Base-by-base conservation (phyloP, 1,140 invertebrate genomes). In the Drosophila kanapiae region DNA sequence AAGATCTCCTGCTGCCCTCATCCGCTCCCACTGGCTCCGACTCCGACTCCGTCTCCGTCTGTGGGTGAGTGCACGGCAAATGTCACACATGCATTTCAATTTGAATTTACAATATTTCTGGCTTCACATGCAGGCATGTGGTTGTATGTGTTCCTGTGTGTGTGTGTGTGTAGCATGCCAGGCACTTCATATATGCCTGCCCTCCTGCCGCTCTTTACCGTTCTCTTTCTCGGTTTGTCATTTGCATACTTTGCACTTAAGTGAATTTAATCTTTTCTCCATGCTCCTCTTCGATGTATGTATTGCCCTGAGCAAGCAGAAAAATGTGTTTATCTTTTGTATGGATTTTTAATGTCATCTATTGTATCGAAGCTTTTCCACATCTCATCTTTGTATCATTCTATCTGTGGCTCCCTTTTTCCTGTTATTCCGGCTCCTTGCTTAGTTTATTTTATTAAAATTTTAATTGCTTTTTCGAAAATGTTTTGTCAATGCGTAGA, bases 211-310 rank as follows among this genome's bases (percentile, higher is more conserved):
- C 27, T 31, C 48, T 48, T 9, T 51, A 3, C 29, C 13, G 2
- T 16, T n/a, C 16, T 16, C 60, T 37, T 48, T 37, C 51, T 18
- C 62, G 48, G 57, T 80, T 74, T 87, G 77, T 83, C 80, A 87
- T 83, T 87, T 87, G 64, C 72, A 87, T 87, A 83, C 76, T 74
- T 82, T 87, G 68, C 72, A 88, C 77, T 82, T 80, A 82, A 80
- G 56, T 80, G 79, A 82, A 80, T 82, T 87, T 85, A 85, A 84
- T 81, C 70, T 63, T 71, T 70, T 72, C 60, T 78, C 53, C 75
- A 37, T 57, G 29, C 61, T 78, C 40, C 63, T 37, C 29, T 56
- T 74, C 75, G 68, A 67, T 79, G 18, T 42, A 13, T 75, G 47
- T 37, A 23, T 43, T 43, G 76, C 56, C 64, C 64, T 70, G 65